Percentiles rank a stretch among this genome's conserved stretches.
Conservation (phyloP, 2,113 vertebrate species). For the Sylvietta virens region DNA sequence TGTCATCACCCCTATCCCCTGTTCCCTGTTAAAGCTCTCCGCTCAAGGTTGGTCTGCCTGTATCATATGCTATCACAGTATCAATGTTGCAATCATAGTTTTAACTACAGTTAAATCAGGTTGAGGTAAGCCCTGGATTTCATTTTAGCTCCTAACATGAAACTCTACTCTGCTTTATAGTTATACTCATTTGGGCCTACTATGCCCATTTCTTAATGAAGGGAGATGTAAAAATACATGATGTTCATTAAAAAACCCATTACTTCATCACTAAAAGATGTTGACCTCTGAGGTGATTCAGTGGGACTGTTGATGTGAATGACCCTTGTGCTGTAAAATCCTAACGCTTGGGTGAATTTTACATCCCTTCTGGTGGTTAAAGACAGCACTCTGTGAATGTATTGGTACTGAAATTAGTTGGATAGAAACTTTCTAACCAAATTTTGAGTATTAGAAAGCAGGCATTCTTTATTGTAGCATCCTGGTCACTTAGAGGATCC, state of each 20-base stretch:
- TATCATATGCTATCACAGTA: background rate
- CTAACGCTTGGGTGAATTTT: background rate
- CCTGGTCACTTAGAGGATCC: background rate
- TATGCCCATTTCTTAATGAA: background rate
- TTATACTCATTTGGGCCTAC: background rate
- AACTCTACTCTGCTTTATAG: background rate
- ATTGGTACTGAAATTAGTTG: background rate
- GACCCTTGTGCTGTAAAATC: background rate
- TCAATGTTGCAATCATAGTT: background rate
- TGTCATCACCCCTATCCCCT: background rate
- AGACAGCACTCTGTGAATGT: background rate
- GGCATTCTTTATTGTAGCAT: background rate
- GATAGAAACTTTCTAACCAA: background rate
- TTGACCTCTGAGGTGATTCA: background rate
- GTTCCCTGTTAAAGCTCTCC: background rate
- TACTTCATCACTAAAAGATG: background rate
- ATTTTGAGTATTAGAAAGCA: background rate
- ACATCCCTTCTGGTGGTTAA: background rate
- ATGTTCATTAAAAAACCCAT: background rate
- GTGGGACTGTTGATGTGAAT: background rate
- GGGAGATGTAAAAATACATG: background rate
- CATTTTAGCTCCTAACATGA: background rate
- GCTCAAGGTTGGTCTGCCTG: background rate
- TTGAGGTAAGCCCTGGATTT: background rate
- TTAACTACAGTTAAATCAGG: background rate